Conservation (phyloP, 2,888 invertebrate species). For the Parnassius mnemosyne region DNA sequence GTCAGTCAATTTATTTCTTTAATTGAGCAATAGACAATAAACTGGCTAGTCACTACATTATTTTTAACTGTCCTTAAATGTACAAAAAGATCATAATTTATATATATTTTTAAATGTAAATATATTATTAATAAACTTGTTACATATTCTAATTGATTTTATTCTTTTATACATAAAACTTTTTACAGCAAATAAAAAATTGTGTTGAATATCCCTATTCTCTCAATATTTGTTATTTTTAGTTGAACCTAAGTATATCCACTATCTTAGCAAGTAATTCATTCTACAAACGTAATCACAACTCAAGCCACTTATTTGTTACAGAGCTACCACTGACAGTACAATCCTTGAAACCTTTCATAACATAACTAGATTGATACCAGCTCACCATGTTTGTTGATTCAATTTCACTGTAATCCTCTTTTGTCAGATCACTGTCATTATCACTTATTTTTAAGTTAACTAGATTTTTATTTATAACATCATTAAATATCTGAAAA, state of each 20-base stretch:
- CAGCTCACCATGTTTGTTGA: conserved; percentile 60
- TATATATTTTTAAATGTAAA: neutral
- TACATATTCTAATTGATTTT: neutral
- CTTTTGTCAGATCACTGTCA: conserved; percentile 33
- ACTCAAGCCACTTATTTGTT: conserved; percentile 71
- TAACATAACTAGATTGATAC: conserved; percentile 77
- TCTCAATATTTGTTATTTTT: no score
- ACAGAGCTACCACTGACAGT: conserved; percentile 77
- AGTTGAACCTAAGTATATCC: neutral
- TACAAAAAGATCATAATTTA: no score
- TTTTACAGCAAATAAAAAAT: no score
- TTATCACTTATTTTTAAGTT: conserved; percentile 39
- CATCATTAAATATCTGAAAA: conserved; percentile 66
- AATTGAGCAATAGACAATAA: neutral
- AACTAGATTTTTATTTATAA: conserved; percentile 40
- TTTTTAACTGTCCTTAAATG: no score
- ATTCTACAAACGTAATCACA: conserved; percentile 28
- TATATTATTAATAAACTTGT: neutral
- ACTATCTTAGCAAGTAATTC: neutral
- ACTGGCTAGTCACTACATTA: no score
- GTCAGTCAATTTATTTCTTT: neutral
- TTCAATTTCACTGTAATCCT: conserved; percentile 57
- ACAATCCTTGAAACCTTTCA: conserved; percentile 82
- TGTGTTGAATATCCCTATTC: no score
- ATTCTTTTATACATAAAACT: neutral